These are phyloP conservation scores for Rhagonycha fulva DNA, from an alignment of 2,888 invertebrate species.

Conservation along the genomic window DNA sequence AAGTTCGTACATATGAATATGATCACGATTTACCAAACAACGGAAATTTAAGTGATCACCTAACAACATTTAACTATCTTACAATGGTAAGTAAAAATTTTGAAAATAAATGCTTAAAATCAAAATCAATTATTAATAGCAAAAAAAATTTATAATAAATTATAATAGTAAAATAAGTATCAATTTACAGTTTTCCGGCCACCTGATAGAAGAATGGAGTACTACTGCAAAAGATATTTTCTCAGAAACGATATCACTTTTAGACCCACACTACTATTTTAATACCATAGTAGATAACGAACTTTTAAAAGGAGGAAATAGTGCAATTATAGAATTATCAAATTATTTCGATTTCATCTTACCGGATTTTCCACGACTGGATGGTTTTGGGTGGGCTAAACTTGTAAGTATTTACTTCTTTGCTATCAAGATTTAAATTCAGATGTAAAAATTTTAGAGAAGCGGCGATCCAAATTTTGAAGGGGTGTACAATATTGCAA, in stretches of 20 bases:
- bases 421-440: background rate
- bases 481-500: constrained; percentile 76
- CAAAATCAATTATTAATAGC: too few species aligned
- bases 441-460: constrained; percentile 61
- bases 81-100: constrained; percentile 67
- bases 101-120: background rate
- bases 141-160: too few species aligned
- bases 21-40: constrained; percentile 65
- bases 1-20: constrained; percentile 71
- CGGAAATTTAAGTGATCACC: constrained; percentile 69
- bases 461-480: constrained; percentile 75
- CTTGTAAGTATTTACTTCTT: constrained; percentile 53
- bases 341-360: constrained; percentile 61
- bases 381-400: constrained; percentile 88
- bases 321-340: constrained; percentile 70
- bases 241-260: constrained; percentile 46
- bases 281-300: constrained; percentile 69
- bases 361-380: constrained; percentile 60
- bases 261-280: constrained; percentile 61
- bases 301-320: constrained; percentile 80
- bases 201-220: background rate
- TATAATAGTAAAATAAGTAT: too few species aligned
- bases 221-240: constrained; percentile 64
- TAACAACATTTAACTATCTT: constrained; percentile 77
- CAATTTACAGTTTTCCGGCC: background rate